Evolutionary conservation across 2,888 invertebrate species (phyloP), one percentile per base, ranked within the genome.

Genomic region (Mythimna pallens): DNA sequence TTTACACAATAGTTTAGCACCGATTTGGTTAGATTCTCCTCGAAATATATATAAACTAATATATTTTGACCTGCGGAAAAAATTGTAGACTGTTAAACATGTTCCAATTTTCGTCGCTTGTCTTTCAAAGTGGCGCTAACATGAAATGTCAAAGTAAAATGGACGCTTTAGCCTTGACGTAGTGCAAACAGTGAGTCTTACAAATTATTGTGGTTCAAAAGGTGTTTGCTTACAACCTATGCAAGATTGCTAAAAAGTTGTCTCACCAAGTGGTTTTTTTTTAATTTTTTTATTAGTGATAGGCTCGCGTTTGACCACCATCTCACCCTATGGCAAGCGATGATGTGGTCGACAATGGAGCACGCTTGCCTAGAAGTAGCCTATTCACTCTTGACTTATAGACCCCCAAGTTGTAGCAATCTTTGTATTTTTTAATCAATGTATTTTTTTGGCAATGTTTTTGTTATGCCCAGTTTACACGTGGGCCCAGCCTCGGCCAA

Each of bases 161-260:
- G 30, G 64, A 12, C 4, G 5, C 0, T 12, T 34, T 66, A 25
- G 22, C 63, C 58, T 73, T 54, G n/a, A 50, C 25, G 25, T 50
- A 14, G 7, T 50, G 43, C n/a, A 78, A 78, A 78, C 43, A 78
- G 4, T 3, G 25, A 36, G 22, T 50, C n/a, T 25, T 25, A 70
- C 34, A 74, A 74, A 74, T 66, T 34, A 52, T 47, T 68, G 14
- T 30, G 61, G 47, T 55, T 50, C 47, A 55, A 30, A 30, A 61
- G 8, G 14, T 74, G 47, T 54, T 74, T 75, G 68, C 59, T 30
- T 59, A 22, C 17, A 34, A 17, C 68, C 50, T 68, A 76, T 76
- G 69, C 36, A 68, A 4, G 36, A 47, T 76, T 76, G 36, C 30
- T 54, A 34, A 50, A 64, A 58, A 22, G 0, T 9, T 8, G n/a